phyloP scores from a whole-genome alignment of 2,888 invertebrate species.

The Dascillus cervinus region DNA sequence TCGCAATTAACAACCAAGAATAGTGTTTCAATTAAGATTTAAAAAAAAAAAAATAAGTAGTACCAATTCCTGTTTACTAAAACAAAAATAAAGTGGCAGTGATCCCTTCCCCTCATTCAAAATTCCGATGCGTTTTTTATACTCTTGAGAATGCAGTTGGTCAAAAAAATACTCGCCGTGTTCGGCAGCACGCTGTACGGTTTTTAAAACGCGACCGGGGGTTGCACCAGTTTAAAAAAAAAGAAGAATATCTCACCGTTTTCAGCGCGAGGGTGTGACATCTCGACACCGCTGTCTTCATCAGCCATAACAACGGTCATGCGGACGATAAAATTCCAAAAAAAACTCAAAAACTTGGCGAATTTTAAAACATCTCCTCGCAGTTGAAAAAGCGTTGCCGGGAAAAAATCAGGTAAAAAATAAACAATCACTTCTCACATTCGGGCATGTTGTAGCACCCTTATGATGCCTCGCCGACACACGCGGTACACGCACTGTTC shows the following conservation, averaged over 20 bases:
- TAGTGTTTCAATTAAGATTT: not conserved
- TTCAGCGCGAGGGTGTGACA: slow-evolving; percentile 32
- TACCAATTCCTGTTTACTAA: slow-evolving; percentile 9
- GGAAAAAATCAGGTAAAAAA: slow-evolving; percentile 1
- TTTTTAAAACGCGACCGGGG: too few relatives aligned
- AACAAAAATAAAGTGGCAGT: slow-evolving; percentile 13
- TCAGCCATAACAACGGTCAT: slow-evolving; percentile 34
- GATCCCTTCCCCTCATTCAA: slow-evolving; percentile 19
- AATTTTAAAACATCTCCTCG: too few relatives aligned
- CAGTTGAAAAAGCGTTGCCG: not conserved
- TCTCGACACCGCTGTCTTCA: slow-evolving; percentile 35
- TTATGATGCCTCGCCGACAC: slow-evolving; percentile 18
- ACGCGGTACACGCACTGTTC: slow-evolving; percentile 31
- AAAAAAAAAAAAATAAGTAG: slow-evolving; percentile 4
- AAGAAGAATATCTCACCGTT: slow-evolving; percentile 36
- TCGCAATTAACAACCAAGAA: not conserved
- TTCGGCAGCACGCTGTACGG: slow-evolving; percentile 5
- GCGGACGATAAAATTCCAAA: too few relatives aligned
- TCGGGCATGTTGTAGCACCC: slow-evolving; percentile 13
- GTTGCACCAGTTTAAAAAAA: too few relatives aligned
- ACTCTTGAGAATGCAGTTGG: slow-evolving; percentile 21
- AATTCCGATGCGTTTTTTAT: slow-evolving; percentile 22
- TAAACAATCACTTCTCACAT: slow-evolving; percentile 4
- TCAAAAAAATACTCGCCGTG: slow-evolving; percentile 15
- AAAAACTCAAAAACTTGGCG: too few relatives aligned